Evolutionary conservation across 2,888 invertebrate species (phyloP).

Genomic region (Onthophagus sagittarius): DNA sequence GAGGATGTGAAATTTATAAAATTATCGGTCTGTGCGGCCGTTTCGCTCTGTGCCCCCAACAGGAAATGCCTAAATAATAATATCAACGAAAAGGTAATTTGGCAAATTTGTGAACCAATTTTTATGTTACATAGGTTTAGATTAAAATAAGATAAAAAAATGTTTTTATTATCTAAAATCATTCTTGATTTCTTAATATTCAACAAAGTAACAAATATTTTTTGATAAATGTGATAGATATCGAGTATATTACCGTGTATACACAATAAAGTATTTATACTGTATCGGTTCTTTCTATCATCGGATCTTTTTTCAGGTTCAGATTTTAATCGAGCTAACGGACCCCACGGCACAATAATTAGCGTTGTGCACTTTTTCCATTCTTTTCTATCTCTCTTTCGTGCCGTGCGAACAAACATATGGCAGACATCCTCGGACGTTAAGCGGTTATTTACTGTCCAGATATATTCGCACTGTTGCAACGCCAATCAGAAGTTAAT

Average conservation of each 20-base stretch:
- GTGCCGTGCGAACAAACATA: not conserved
- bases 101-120: not conserved
- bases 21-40: slow-evolving; percentile 16
- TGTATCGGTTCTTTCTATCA: not conserved
- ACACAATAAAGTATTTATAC: not conserved
- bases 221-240: not conserved
- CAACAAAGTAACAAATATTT: no score
- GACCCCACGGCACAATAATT: not conserved
- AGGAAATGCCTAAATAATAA: slow-evolving; percentile 22
- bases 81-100: not conserved
- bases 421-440: not conserved
- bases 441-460: not conserved
- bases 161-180: not conserved
- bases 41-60: slow-evolving; percentile 17
- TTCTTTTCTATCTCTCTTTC: not conserved
- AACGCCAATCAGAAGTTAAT: not conserved
- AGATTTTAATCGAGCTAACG: not conserved
- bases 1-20: slow-evolving; percentile 20
- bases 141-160: not conserved
- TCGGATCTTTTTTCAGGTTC: not conserved
- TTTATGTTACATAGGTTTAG: not conserved
- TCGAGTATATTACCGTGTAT: not conserved
- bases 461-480: not conserved
- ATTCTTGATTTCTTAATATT: not conserved
- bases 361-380: not conserved